Base-by-base conservation (phyloP, 2,888 invertebrate genomes). In the Rotaria magnacalcarata region DNA sequence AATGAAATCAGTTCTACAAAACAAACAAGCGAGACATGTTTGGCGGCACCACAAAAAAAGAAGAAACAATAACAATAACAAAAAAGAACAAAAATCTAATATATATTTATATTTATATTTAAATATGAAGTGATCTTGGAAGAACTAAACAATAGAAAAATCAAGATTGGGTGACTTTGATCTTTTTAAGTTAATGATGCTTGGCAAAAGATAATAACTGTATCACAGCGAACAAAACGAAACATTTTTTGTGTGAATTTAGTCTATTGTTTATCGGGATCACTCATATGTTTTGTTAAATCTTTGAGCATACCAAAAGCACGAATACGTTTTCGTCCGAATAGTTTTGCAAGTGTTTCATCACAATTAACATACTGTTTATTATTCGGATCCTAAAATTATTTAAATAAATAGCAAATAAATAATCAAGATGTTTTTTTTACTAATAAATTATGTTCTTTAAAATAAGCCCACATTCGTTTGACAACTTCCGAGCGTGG, bases 381-480 rank as follows among this genome's bases (percentile, higher is more conserved):
- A 80, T 80, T 80, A 24, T 47, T 7, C 24, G 80, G 43, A 80
- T 80, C 80, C 75, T 75, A 24, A 24, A 43, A 41, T 11, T 14
- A 50, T 50, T 8, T 50, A 75, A 11, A 43, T 5, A 60, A 27
- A 75, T 14, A 43, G 19, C 43, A 41, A 19, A 43, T 3, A 11
- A 2, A 24, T 24, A 43, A 10, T 21, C 6, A 6, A 75, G 11
- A 43, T 43, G 27, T 24, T 2, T 21, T 16, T 3, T 47, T 75
- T 75, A 75, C 75, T 19, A 80, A n/a, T 80, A 80, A 47, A 80
- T 80, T 80, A 80, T 80, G 80, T 80, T 80, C n/a, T 80, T 80
- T 80, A 47, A 80, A 80, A 80, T 80, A 80, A 47, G n/a, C 80
- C 80, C 80, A 80, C 80, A 80, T 80, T 24, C 80, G 80, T 80